phyloP scores from a whole-genome alignment of 2,797 vertebrate genomes.

The Nyctalus aviator region DNA sequence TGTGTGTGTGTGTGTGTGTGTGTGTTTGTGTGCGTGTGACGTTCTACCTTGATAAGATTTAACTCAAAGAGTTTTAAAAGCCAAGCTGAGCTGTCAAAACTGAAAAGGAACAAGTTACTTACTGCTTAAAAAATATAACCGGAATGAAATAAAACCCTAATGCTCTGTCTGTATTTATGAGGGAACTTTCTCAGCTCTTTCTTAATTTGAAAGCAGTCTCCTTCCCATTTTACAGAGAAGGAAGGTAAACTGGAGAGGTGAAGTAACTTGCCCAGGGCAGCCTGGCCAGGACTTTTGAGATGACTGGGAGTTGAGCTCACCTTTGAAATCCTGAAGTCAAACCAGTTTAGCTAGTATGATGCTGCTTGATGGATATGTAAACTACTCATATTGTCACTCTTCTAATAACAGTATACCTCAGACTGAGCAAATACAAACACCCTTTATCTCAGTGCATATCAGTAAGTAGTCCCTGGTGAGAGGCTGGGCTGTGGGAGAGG shows the following conservation, averaged over 20 bases:
- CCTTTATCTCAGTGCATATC: constrained; percentile 81
- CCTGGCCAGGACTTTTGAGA: constrained; percentile 65
- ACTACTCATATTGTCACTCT: constrained; percentile 67
- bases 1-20: too few species aligned
- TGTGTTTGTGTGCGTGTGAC: constrained; percentile 75
- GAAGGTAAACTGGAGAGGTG: constrained; percentile 47
- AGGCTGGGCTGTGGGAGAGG: constrained; percentile 77
- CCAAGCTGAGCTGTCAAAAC: constrained; percentile 85
- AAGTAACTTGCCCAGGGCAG: constrained; percentile 64
- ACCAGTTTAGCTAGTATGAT: constrained; percentile 80
- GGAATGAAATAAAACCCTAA: neutral
- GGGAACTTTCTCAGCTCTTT: constrained; percentile 30
- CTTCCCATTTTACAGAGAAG: constrained; percentile 70
- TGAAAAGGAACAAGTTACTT: constrained; percentile 88
- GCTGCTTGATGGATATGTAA: constrained; percentile 77
- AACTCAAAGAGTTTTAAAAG: constrained; percentile 89
- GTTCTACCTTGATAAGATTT: constrained; percentile 93
- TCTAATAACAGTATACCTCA: constrained; percentile 65
- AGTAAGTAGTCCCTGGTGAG: constrained; percentile 65
- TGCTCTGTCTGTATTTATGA: neutral
- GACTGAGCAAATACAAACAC: constrained; percentile 72
- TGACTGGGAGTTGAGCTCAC: constrained; percentile 82
- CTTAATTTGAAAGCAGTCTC: constrained; percentile 14
- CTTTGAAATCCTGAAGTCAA: constrained; percentile 82
- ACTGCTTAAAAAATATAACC: constrained; percentile 81